Conservation (phyloP, 1,140 invertebrate genomes). For the Drosophila oshimai region DNA sequence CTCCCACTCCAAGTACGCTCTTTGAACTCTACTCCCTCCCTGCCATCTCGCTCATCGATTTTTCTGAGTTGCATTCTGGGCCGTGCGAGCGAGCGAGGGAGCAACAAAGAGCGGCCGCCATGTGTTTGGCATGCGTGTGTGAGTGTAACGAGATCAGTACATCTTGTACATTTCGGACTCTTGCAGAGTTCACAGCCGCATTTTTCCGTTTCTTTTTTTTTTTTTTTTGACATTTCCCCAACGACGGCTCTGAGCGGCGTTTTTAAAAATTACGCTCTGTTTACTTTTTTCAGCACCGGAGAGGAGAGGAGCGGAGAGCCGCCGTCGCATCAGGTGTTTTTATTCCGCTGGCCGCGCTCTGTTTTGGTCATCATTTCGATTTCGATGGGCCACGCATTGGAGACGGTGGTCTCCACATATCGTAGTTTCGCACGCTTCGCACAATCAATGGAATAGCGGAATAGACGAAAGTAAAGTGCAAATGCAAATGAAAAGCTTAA, state of each 20-base stretch:
- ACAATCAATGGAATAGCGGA: not conserved
- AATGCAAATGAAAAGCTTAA: not conserved
- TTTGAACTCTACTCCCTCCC: conserved; percentile 59
- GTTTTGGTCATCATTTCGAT: conserved; percentile 58
- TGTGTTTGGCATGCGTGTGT: conserved; percentile 62
- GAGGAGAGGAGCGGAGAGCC: conserved; percentile 40
- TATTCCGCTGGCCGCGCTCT: conserved; percentile 41
- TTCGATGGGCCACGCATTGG: conserved; percentile 36
- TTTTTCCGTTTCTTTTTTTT: conserved; percentile 27
- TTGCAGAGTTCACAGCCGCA: conserved; percentile 72
- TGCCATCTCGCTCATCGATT: conserved; percentile 44
- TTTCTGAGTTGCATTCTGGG: conserved; percentile 40
- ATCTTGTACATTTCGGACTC: conserved; percentile 57
- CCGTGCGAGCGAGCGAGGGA: conserved; percentile 47
- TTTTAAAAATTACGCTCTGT: conserved; percentile 78
- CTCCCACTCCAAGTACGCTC: conserved; percentile 18
- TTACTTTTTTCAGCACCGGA: conserved; percentile 64
- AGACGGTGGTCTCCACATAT: not conserved
- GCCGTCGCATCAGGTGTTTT: conserved; percentile 53
- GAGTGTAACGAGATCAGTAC: conserved; percentile 78
- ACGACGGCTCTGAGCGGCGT: conserved; percentile 67
- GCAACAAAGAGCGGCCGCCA: conserved; percentile 71
- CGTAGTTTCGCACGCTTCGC: not conserved
- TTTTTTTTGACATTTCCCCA: conserved; percentile 74
- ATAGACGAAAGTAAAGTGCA: not conserved